phyloP scores from a whole-genome alignment of 2,797 vertebrate species.

The Psittacula derbiana region DNA sequence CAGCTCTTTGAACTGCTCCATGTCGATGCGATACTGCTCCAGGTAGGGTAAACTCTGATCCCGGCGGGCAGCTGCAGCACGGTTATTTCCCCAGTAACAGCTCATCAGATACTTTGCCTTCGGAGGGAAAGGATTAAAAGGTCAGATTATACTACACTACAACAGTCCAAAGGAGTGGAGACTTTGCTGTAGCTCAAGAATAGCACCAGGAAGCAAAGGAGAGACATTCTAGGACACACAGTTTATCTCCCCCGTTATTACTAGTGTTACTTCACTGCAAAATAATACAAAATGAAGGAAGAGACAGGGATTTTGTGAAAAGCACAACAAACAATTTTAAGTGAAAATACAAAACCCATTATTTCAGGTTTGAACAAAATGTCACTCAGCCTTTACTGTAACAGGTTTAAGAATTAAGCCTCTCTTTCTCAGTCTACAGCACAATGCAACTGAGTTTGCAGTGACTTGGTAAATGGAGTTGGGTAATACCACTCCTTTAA shows the following conservation, averaged over 20 bases:
- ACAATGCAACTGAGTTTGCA: neutral
- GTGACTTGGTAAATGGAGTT: neutral
- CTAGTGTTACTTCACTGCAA: neutral
- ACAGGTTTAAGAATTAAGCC: neutral
- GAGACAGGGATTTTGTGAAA: neutral
- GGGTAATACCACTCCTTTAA: neutral
- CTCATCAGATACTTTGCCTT: slow-evolving; percentile 93
- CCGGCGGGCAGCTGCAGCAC: slow-evolving; percentile 77
- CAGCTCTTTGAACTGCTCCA: slow-evolving; percentile 87
- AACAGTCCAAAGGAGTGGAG: neutral
- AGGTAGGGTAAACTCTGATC: slow-evolving; percentile 88
- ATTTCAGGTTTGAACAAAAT: neutral
- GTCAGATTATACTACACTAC: neutral
- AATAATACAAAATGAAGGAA: neutral
- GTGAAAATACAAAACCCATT: neutral
- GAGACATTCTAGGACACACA: neutral
- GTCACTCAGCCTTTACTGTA: neutral
- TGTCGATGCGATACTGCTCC: slow-evolving; percentile 89
- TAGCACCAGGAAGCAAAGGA: neutral
- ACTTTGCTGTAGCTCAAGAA: neutral
- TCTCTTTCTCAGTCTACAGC: neutral
- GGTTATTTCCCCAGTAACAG: slow-evolving; percentile 91
- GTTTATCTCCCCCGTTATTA: neutral
- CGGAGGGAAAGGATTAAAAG: neutral
- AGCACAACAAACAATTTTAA: neutral